These are phyloP conservation scores for Tetanocera ferruginea DNA, from an alignment of 2,888 invertebrate species.

Conservation along the genomic window DNA sequence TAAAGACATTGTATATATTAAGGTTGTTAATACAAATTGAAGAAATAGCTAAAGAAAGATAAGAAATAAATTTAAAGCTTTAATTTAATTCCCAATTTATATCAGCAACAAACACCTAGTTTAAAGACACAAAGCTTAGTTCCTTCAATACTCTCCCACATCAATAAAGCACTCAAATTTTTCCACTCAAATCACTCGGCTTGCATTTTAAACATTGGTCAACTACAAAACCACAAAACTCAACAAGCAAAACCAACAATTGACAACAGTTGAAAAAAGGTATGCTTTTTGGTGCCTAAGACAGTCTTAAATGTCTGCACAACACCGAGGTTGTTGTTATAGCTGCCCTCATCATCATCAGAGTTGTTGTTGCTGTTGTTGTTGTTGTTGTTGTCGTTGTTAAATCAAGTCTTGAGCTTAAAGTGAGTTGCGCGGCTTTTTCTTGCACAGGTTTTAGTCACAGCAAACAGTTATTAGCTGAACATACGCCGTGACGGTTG, in stretches of 20 bases:
- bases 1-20: no score
- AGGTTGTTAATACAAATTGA: no score
- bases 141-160: no score
- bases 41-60: no score
- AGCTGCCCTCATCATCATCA: background rate
- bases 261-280: background rate
- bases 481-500: conserved; percentile 61
- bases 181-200: background rate
- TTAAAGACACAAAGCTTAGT: no score
- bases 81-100: no score
- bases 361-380: background rate
- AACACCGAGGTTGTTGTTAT: background rate
- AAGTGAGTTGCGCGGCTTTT: conserved; percentile 51
- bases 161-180: no score
- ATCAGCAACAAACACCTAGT: no score
- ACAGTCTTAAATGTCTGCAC: no score
- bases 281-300: background rate
- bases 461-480: conserved; percentile 63
- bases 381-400: background rate
- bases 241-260: background rate
- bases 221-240: background rate
- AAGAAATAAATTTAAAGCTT: no score
- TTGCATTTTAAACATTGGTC: no score
- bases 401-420: background rate
- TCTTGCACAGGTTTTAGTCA: conserved; percentile 61